A percentile compares a stretch with the other conserved stretches of the same genome.
phyloP scores from a whole-genome alignment of 1,140 invertebrate genomes.

The Habropoda laboriosa region DNA sequence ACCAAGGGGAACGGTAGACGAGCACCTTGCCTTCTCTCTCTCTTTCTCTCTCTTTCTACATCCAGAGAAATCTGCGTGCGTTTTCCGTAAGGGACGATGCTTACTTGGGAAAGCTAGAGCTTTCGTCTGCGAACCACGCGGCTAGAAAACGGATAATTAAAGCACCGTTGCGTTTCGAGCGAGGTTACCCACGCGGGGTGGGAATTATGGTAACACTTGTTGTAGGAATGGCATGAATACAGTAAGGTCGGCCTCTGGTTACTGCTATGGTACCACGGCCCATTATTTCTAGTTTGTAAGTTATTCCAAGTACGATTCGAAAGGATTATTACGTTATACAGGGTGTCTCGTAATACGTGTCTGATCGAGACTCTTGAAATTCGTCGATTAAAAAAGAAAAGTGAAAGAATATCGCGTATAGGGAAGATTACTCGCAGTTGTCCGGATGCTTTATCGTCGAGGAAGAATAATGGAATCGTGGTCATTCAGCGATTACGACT shows the following conservation, averaged over 20 bases:
- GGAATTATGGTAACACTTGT: slow-evolving; percentile 27
- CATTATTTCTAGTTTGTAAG: not conserved
- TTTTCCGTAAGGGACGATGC: not conserved
- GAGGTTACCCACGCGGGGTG: slow-evolving; percentile 1
- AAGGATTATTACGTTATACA: not conserved
- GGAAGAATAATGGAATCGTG: slow-evolving; percentile 20
- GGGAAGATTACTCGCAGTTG: not conserved
- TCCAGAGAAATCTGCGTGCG: not conserved
- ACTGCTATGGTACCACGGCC: not conserved
- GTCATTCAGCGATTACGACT: slow-evolving; percentile 56
- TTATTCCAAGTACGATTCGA: not conserved
- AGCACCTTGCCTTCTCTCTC: not conserved
- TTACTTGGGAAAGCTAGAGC: no score
- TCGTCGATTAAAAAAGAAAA: no score
- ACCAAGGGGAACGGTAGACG: not conserved
- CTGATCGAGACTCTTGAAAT: no score
- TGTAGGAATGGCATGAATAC: not conserved
- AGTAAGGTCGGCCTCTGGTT: not conserved
- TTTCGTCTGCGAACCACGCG: not conserved
- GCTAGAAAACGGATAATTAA: slow-evolving; percentile 22
- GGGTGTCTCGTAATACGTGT: no score
- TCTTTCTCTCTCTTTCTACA: no score
- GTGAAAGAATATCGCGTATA: not conserved
- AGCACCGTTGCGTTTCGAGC: not conserved
- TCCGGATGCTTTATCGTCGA: slow-evolving; percentile 2